Percentiles rank a stretch among this genome's conserved stretches.
Evolutionary conservation across 2,797 vertebrate genomes (phyloP).

Genomic region (Potorous gilbertii): DNA sequence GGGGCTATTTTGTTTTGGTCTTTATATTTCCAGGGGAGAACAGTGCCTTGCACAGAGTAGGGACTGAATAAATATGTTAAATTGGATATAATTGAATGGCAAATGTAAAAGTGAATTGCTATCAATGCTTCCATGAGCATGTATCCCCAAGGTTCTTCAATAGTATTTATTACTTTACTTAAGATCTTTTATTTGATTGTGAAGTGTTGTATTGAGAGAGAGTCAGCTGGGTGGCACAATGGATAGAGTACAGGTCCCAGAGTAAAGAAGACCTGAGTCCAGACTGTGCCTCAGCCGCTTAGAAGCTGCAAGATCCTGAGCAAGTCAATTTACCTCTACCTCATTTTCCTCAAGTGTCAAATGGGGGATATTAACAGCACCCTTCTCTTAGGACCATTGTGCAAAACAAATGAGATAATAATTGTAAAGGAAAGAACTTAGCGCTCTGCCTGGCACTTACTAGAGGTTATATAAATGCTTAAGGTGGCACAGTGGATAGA

Average conservation of each 20-base stretch:
- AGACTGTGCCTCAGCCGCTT: not conserved
- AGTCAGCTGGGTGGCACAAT: not conserved
- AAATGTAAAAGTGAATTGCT: not conserved
- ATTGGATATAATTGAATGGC: not conserved
- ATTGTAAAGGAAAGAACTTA: not conserved
- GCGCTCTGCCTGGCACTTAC: not conserved
- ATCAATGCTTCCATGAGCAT: not conserved
- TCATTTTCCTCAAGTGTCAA: slow-evolving; percentile 33
- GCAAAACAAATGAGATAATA: slow-evolving; percentile 35
- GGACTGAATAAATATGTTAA: not conserved
- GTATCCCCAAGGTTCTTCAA: not conserved
- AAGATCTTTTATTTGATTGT: slow-evolving; percentile 17
- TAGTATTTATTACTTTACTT: not conserved
- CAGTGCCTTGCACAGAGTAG: not conserved
- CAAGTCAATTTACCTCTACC: not conserved
- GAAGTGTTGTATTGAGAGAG: not conserved
- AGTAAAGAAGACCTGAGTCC: slow-evolving; percentile 14
- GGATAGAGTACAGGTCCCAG: not conserved
- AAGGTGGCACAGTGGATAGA: not conserved
- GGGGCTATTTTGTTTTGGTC: not conserved
- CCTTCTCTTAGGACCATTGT: not conserved
- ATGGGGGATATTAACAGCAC: slow-evolving; percentile 23
- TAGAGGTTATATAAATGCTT: slow-evolving; percentile 6
- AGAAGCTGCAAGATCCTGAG: not conserved
- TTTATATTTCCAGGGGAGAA: not conserved